phyloP scores from a whole-genome alignment of 2,113 vertebrate genomes.

The Tenrec ecaudatus region DNA sequence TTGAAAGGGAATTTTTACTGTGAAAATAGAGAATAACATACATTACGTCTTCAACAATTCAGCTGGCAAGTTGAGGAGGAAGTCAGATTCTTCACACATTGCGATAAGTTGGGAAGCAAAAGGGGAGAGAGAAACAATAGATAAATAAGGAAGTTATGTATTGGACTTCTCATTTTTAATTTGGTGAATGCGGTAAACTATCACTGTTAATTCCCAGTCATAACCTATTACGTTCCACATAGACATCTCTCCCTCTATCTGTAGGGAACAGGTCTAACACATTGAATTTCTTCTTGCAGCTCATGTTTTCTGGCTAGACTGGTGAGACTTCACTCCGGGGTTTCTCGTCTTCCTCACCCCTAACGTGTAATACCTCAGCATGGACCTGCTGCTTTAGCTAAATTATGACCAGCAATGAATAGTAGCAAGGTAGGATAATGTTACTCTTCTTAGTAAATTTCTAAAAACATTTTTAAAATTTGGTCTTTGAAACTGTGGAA shows the following conservation, averaged over 20 bases:
- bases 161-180: not conserved
- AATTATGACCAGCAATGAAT: constrained; percentile 57
- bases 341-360: constrained; percentile 62
- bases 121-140: not conserved
- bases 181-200: not conserved
- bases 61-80: not conserved
- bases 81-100: not conserved
- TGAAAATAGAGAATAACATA: constrained; percentile 44
- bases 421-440: constrained; percentile 73
- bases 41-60: constrained; percentile 19
- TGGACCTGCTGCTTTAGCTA: constrained; percentile 71
- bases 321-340: constrained; percentile 44
- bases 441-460: constrained; percentile 50
- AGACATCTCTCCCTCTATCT: not conserved
- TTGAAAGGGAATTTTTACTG: constrained; percentile 46
- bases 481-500: not conserved
- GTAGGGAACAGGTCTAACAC: constrained; percentile 33
- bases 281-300: constrained; percentile 62
- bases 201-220: not conserved
- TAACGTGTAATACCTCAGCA: constrained; percentile 48
- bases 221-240: not conserved
- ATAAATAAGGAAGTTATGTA: too few species aligned
- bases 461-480: not conserved
- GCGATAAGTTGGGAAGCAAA: not conserved
- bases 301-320: constrained; percentile 63